A percentile compares a stretch with the other conserved stretches of the same genome.
Conservation (phyloP, 1,140 invertebrate species). For the Tribolium castaneum region DNA sequence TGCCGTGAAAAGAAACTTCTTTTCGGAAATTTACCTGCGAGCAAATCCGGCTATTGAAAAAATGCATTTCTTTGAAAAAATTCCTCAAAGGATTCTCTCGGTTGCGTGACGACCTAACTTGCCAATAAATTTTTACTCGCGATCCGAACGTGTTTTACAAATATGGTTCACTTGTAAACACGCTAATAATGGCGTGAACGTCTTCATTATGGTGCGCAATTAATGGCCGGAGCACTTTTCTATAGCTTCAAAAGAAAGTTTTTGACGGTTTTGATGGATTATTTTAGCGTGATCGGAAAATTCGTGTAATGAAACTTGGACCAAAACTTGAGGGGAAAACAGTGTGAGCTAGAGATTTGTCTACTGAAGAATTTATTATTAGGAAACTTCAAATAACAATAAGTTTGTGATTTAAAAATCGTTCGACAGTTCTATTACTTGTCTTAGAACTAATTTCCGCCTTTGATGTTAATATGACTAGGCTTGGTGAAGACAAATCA, state of each 20-base stretch:
- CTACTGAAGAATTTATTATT: too few species aligned
- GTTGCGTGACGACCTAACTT: constrained; percentile 1
- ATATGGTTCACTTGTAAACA: constrained; percentile 21
- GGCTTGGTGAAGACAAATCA: not conserved
- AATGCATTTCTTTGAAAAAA: constrained; percentile 14
- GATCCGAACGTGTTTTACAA: constrained; percentile 35
- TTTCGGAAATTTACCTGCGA: constrained; percentile 8
- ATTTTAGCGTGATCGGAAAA: not conserved
- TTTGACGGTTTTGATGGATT: constrained; percentile 1
- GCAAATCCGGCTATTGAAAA: constrained; percentile 4
- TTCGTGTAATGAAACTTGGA: not conserved
- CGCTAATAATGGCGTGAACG: constrained; percentile 23
- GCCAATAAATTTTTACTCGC: constrained; percentile 22
- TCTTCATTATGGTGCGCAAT: constrained; percentile 17
- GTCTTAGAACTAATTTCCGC: not conserved
- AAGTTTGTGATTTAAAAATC: not conserved
- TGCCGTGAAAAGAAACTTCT: not conserved
- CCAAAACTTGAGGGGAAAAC: not conserved
- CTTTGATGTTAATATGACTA: not conserved
- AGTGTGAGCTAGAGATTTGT: not conserved
- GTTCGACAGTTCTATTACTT: not conserved
- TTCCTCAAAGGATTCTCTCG: not conserved
- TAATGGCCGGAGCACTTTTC: not conserved
- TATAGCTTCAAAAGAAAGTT: constrained; percentile 2
- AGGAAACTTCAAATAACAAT: not conserved